Evolutionary conservation across 1,140 invertebrate species (phyloP).

Genomic region (Rhagoletis pomonella): DNA sequence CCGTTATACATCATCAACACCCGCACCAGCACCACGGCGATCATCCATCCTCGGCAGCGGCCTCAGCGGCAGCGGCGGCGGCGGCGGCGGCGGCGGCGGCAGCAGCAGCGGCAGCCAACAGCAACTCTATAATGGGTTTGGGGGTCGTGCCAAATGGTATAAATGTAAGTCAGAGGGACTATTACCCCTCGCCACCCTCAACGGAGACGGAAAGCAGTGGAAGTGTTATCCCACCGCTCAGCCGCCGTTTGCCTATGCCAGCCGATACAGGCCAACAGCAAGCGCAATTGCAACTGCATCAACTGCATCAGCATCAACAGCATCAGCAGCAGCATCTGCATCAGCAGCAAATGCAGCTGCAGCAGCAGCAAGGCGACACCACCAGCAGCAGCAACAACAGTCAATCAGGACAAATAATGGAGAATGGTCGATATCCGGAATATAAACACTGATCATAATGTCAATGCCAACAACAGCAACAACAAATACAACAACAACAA

Average conservation of each 20-base stretch:
- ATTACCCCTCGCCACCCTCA: conserved; percentile 74
- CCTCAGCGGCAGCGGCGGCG: conserved; percentile 64
- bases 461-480: conserved; percentile 53
- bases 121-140: conserved; percentile 71
- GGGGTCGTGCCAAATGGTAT: conserved; percentile 72
- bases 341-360: conserved; percentile 65
- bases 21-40: conserved; percentile 74
- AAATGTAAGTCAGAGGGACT: conserved; percentile 74
- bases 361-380: conserved; percentile 68
- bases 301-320: conserved; percentile 58
- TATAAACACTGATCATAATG: conserved; percentile 77
- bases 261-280: conserved; percentile 63
- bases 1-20: conserved; percentile 70
- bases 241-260: conserved; percentile 66
- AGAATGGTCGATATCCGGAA: conserved; percentile 75
- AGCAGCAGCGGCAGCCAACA: conserved; percentile 65
- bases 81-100: conserved; percentile 62
- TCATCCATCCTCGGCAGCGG: conserved; percentile 69
- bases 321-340: conserved; percentile 63
- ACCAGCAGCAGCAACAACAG: conserved; percentile 74
- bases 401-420: conserved; percentile 74
- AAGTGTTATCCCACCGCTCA: conserved; percentile 73
- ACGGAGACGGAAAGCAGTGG: conserved; percentile 75
- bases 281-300: conserved; percentile 54
- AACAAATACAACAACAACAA: neutral